phyloP scores from a whole-genome alignment of 37 sponge, comb jelly and placozoan species.

The Ephydatia muelleri region DNA sequence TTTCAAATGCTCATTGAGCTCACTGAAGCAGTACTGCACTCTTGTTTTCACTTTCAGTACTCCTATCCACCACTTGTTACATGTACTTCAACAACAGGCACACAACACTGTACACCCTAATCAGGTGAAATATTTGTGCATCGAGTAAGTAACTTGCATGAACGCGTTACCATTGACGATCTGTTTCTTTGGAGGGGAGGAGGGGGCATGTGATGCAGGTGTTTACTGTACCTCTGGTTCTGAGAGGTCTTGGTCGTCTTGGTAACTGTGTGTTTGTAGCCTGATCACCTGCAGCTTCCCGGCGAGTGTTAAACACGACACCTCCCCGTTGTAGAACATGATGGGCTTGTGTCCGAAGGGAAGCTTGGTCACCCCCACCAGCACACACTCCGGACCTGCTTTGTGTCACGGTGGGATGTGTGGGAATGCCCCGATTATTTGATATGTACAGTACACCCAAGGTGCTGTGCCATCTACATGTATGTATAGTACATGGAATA shows the following conservation, averaged over 20 bases:
- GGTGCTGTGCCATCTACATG: too few relatives aligned
- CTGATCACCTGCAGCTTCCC: slow-evolving; percentile 72
- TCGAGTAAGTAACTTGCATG: too few relatives aligned
- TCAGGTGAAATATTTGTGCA: too few relatives aligned
- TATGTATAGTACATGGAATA: background rate
- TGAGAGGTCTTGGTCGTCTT: slow-evolving; percentile 70
- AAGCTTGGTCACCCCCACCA: slow-evolving; percentile 80
- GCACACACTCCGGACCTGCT: slow-evolving; percentile 65
- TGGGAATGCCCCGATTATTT: too few relatives aligned
- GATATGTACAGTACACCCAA: too few relatives aligned
- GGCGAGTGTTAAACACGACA: slow-evolving; percentile 85
- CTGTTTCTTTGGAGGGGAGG: too few relatives aligned
- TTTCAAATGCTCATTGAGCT: background rate
- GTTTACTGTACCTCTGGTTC: slow-evolving; percentile 75
- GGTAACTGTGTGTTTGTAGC: slow-evolving; percentile 63
- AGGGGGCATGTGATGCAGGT: too few relatives aligned
- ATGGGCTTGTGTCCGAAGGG: slow-evolving; percentile 92
- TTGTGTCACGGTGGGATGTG: background rate
- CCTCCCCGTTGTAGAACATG: slow-evolving; percentile 89
- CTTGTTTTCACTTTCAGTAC: background rate
- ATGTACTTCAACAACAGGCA: too few relatives aligned
- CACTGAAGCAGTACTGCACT: background rate
- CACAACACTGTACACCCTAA: too few relatives aligned
- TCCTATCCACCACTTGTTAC: too few relatives aligned
- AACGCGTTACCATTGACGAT: too few relatives aligned